Conservation (phyloP, 2,113 vertebrate genomes). For the Progne subis region DNA sequence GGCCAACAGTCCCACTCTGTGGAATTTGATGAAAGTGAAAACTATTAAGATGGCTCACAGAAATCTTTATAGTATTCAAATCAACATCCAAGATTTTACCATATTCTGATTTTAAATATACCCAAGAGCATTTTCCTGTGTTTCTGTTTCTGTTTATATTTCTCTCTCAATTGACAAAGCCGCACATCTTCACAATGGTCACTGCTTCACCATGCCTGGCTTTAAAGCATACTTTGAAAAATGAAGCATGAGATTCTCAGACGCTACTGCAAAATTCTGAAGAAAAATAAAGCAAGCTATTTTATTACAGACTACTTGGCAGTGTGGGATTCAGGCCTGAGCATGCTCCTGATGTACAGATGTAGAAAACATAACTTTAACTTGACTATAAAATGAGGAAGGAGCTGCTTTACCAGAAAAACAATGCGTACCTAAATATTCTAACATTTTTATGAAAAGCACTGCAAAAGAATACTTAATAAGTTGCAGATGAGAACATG, state of each 20-base stretch:
- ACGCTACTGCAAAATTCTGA: background rate
- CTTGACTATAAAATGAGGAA: background rate
- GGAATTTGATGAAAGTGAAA: background rate
- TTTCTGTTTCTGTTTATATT: background rate
- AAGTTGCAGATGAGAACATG: background rate
- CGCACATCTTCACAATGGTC: background rate
- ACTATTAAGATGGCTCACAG: background rate
- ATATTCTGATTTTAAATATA: background rate
- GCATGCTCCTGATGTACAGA: background rate
- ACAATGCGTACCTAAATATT: background rate
- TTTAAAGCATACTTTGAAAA: background rate
- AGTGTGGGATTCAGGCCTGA: background rate
- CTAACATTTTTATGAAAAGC: background rate
- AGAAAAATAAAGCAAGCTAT: background rate
- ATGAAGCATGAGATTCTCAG: background rate
- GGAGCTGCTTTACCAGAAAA: background rate
- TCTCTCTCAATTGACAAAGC: background rate
- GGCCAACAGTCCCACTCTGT: background rate
- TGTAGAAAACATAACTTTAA: constrained; percentile 7
- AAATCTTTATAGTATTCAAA: background rate
- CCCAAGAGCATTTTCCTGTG: background rate
- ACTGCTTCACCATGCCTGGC: background rate
- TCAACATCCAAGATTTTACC: background rate
- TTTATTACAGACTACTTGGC: background rate
- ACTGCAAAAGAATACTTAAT: background rate